Evolutionary conservation across 2,888 invertebrate genomes (phyloP).

Genomic region (Cyclophora punctaria): DNA sequence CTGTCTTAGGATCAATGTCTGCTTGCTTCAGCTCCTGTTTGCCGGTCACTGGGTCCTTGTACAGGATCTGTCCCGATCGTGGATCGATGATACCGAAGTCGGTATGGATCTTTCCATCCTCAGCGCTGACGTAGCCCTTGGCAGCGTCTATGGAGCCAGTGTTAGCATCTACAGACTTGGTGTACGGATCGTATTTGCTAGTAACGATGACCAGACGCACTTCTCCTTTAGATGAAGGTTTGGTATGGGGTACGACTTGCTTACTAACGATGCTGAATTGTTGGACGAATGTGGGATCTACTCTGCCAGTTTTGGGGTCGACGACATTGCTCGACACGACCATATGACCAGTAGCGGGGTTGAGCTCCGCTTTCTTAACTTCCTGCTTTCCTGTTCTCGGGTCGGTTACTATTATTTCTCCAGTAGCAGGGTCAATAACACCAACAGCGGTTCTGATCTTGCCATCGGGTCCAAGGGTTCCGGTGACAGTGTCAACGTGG

Average conservation of each 20-base stretch:
- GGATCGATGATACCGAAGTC: constrained; percentile 76
- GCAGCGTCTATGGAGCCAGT: constrained; percentile 70
- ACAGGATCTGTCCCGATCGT: constrained; percentile 74
- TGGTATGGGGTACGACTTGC: constrained; percentile 51
- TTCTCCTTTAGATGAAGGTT: constrained; percentile 57
- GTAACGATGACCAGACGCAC: constrained; percentile 61
- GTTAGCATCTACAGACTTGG: constrained; percentile 73
- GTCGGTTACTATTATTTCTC: constrained; percentile 65
- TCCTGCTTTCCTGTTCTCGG: constrained; percentile 69
- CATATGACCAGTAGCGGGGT: constrained; percentile 74
- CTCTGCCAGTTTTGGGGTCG: constrained; percentile 75
- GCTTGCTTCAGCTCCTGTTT: constrained; percentile 78
- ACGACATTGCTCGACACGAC: constrained; percentile 72
- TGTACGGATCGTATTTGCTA: constrained; percentile 76
- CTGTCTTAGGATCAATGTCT: constrained; percentile 75
- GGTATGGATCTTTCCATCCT: constrained; percentile 74
- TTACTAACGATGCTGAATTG: constrained; percentile 67
- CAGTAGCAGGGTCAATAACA: constrained; percentile 77
- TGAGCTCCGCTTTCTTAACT: constrained; percentile 72
- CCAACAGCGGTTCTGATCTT: constrained; percentile 78
- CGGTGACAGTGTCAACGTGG: constrained; percentile 74
- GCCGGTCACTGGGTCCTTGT: constrained; percentile 76
- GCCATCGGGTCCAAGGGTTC: constrained; percentile 69
- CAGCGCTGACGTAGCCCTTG: constrained; percentile 68
- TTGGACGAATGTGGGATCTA: constrained; percentile 73